Evolutionary conservation across 2,888 invertebrate genomes (phyloP), one percentile per base, ranked within the genome.

Genomic region (Homarus gammarus): DNA sequence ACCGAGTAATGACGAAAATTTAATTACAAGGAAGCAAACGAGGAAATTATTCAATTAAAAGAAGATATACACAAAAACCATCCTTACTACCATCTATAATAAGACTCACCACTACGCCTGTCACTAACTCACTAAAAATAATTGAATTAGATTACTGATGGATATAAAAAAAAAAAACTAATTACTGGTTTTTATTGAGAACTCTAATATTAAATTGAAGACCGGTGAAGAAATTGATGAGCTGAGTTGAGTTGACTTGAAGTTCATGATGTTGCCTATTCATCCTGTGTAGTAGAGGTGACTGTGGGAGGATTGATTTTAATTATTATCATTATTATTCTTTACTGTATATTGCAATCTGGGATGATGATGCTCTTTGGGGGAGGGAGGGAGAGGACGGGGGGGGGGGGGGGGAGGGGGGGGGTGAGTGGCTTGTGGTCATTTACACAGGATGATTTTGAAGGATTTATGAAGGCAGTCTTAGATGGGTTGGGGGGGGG

Each of bases 131-230:
- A 2, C 18, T 1, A 18, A 5, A 12, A 22, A 22, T 56, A 56
- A 56, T 56, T 56, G 56, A 56, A 56, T 56, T 56, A 56, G 56
- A 56, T 56, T 56, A 22, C 56, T 56, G 56, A 56, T 18, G 56
- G 56, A 56, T 56, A 22, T 5, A 18, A 3, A 22, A 22, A 56
- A 22, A 56, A 56, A 56, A 56, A 56, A 56, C 22, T 56, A 56
- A 56, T 56, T 56, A 22, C 56, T 22, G 56, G 18, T 56, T 22
- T 22, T n/a, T 56, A 56, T 22, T 56, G 56, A 56, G 56, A 18
- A 22, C 56, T 56, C 56, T 56, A 3, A 22, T 18, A 22, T 56
- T n/a, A n/a, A 56, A 22, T 56, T 56, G 56, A 56, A 56, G 56
- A 22, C 18, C 56, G 56, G 15, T 56, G 56, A 56, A 22, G 56